These are phyloP conservation scores for Argyresthia goedartella DNA, from an alignment of 2,888 invertebrate genomes.

Conservation along the genomic window DNA sequence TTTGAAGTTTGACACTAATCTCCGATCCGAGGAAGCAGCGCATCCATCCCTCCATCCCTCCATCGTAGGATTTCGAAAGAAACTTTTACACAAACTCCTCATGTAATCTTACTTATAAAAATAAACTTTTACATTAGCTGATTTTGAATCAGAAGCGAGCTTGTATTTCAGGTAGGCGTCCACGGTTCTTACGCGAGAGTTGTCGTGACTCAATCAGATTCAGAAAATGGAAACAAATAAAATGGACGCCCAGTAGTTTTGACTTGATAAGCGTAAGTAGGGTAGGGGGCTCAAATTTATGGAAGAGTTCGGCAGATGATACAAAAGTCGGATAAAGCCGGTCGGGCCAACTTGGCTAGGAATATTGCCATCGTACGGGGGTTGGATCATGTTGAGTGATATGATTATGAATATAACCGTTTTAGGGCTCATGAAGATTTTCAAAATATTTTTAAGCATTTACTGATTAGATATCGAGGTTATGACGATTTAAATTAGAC, in stretches of 20 bases:
- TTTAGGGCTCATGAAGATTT: background rate
- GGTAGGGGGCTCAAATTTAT: constrained; percentile 50
- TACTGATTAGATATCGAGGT: too few species aligned
- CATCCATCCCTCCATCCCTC: constrained; percentile 56
- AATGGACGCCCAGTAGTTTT: constrained; percentile 60
- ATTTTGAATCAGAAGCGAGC: constrained; percentile 60
- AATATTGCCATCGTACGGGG: constrained; percentile 13
- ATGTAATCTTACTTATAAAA: constrained; percentile 73
- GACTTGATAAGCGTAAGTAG: constrained; percentile 60
- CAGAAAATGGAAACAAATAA: constrained; percentile 66
- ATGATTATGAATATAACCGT: constrained; percentile 17
- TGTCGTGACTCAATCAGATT: constrained; percentile 52
- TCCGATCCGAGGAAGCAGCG: constrained; percentile 47
- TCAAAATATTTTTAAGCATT: background rate
- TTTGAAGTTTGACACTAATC: constrained; percentile 64
- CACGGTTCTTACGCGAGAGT: constrained; percentile 39
- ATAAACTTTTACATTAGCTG: constrained; percentile 73
- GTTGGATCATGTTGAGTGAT: constrained; percentile 29
- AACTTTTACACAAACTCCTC: constrained; percentile 57
- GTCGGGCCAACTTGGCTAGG: background rate
- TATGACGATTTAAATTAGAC: too few species aligned
- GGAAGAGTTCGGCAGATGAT: constrained; percentile 56
- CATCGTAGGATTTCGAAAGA: constrained; percentile 62
- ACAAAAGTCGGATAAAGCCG: constrained; percentile 58
- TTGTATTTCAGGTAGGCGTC: constrained; percentile 40